These are phyloP conservation scores for Mayetiola destructor DNA, from an alignment of 2,888 invertebrate genomes.

Conservation along the genomic window DNA sequence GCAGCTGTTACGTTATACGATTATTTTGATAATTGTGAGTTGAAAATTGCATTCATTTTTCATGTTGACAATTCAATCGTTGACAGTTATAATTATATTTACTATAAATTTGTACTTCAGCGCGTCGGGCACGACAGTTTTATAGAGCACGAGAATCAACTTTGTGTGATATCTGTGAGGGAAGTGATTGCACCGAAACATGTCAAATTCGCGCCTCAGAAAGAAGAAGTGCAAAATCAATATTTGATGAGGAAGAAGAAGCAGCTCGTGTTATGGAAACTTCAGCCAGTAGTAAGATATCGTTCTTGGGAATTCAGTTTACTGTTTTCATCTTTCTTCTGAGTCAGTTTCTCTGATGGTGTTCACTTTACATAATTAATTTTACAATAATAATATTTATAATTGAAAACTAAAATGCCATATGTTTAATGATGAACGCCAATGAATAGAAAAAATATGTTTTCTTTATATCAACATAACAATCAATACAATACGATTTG, in stretches of 20 bases:
- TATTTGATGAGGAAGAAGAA: not conserved
- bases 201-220: conserved; percentile 15
- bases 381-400: too few relatives aligned
- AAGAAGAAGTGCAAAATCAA: not conserved
- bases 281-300: too few relatives aligned
- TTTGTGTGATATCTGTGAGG: conserved; percentile 72
- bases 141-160: conserved; percentile 51
- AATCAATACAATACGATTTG: too few relatives aligned
- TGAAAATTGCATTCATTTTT: not conserved
- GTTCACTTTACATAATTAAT: too few relatives aligned
- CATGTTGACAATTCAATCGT: not conserved
- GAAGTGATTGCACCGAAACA: conserved; percentile 37
- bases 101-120: conserved; percentile 32
- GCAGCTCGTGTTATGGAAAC: not conserved
- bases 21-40: conserved; percentile 80
- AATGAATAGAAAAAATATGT: too few relatives aligned
- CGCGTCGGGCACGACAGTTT: conserved; percentile 61
- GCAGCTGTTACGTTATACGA: conserved; percentile 75
- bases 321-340: too few relatives aligned
- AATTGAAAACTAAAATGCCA: too few relatives aligned
- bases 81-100: not conserved
- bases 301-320: too few relatives aligned
- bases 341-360: too few relatives aligned
- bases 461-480: too few relatives aligned
- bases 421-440: too few relatives aligned